These are phyloP conservation scores for Orthosia gracilis DNA, from an alignment of 2,888 invertebrate species.

Conservation along the genomic window DNA sequence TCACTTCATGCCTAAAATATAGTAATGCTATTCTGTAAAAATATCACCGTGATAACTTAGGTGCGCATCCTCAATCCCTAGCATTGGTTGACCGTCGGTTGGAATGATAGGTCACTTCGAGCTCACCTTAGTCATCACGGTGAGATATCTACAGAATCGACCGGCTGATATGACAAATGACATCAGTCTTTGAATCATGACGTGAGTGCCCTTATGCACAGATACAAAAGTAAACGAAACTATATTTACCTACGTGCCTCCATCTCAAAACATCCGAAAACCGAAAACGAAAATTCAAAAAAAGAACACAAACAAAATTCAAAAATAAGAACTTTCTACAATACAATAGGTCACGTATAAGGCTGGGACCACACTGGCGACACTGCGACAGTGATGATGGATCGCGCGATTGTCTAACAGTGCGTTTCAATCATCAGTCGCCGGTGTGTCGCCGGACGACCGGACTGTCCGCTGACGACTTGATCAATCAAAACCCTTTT, in stretches of 20 bases:
- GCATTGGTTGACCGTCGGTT: no score
- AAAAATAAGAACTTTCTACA: conserved; percentile 50
- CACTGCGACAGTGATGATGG: conserved; percentile 70
- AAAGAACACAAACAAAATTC: conserved; percentile 31
- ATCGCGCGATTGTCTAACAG: conserved; percentile 78
- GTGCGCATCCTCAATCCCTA: no score
- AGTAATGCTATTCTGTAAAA: no score
- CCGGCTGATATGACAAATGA: no score
- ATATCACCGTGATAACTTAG: no score
- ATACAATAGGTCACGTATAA: conserved; percentile 70
- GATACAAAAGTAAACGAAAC: not conserved
- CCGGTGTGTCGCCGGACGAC: conserved; percentile 67
- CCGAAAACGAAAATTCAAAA: conserved; percentile 15
- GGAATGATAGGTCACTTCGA: no score
- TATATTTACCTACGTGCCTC: conserved; percentile 12
- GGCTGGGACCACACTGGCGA: conserved; percentile 74
- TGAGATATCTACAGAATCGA: no score
- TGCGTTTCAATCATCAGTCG: conserved; percentile 78
- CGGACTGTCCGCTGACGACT: conserved; percentile 72
- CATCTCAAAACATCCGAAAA: conserved; percentile 22
- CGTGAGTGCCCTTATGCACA: no score
- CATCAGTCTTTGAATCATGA: no score
- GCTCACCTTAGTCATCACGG: no score
- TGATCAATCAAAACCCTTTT: conserved; percentile 81
- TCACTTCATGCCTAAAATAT: no score